Conservation (phyloP, 2,797 vertebrate species). For the Acanthornis magna region DNA sequence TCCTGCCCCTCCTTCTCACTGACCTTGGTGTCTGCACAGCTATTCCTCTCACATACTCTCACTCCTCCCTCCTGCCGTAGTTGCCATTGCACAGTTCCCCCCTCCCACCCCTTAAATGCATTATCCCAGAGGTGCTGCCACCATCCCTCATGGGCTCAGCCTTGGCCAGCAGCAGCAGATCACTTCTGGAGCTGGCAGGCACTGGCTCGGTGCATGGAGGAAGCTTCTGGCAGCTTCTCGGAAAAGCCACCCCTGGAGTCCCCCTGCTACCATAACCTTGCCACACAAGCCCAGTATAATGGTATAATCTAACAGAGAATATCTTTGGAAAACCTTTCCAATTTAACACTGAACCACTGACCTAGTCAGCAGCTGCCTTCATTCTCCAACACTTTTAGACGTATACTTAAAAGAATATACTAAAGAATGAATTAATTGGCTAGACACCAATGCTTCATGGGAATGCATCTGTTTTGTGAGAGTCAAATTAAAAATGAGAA, state of each 20-base stretch:
- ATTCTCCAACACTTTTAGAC: background rate
- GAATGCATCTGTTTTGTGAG: background rate
- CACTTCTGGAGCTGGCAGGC: background rate
- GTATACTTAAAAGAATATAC: background rate
- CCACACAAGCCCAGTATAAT: background rate
- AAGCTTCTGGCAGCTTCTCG: background rate
- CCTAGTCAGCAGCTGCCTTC: background rate
- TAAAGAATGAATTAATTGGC: background rate
- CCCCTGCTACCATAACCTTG: fast-evolving
- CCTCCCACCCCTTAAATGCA: background rate
- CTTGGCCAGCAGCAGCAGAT: background rate
- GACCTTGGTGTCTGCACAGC: background rate
- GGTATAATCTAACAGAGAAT: background rate
- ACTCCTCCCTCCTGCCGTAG: background rate
- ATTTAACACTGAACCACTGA: background rate
- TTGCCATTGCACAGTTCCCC: background rate
- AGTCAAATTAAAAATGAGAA: background rate
- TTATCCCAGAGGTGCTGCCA: background rate
- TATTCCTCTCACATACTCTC: too few species aligned
- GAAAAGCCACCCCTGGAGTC: background rate
- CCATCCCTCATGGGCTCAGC: background rate
- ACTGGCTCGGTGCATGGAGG: background rate
- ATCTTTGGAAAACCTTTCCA: background rate
- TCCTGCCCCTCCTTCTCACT: background rate
- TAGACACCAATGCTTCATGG: background rate